Evolutionary conservation across 2,113 vertebrate genomes (phyloP), one percentile per base, ranked within the genome.

Genomic region (Strigops habroptila): DNA sequence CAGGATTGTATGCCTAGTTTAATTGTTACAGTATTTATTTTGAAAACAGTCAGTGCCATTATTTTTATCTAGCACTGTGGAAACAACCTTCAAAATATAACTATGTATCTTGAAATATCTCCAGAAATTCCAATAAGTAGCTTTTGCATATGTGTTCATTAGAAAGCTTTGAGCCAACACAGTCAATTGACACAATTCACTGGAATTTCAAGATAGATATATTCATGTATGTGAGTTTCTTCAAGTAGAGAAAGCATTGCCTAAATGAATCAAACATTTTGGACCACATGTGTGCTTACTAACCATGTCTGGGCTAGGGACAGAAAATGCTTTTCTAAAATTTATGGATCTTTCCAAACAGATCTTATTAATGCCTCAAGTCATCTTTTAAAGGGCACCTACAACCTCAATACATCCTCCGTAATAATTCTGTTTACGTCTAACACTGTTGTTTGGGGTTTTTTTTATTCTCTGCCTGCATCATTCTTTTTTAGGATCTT

Each of bases 11-110:
- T 93, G 51, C 69, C 48, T 52, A 30, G 55, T 92, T 78, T 91
- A 74, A 74, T 94, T 88, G 86, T 62, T 86, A 48, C 55, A 86
- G 46, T 78, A 94, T 86, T 94, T 88, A 74, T 91, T 94, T 91
- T 85, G 79, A 81, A 96, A 96, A 83, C 30, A 83, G 9, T 17
- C 76, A 60, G 35, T 81, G 83, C 55, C 68, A 49, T 71, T 91
- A 71, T 91, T 96, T 96, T 91, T 81, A 53, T 88, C 59, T 84
- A 59, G 52, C 57, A n/a, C 81, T 91, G 60, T 76, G 77, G 90
- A 81, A 94, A 83, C 76, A 88, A 48, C 35, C 80, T 90, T 95
- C 88, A 88, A 93, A 92, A 88, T 75, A 52, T 18, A 86, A 70
- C 55, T 52, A 18, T 64, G 37, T 91, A 24, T 81, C 60, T 64